Percentiles rank a stretch among this genome's conserved stretches.
These are phyloP conservation scores for Notoglanidium macrostoma DNA, from an alignment of 2,797 vertebrate species.

Conservation along the genomic window DNA sequence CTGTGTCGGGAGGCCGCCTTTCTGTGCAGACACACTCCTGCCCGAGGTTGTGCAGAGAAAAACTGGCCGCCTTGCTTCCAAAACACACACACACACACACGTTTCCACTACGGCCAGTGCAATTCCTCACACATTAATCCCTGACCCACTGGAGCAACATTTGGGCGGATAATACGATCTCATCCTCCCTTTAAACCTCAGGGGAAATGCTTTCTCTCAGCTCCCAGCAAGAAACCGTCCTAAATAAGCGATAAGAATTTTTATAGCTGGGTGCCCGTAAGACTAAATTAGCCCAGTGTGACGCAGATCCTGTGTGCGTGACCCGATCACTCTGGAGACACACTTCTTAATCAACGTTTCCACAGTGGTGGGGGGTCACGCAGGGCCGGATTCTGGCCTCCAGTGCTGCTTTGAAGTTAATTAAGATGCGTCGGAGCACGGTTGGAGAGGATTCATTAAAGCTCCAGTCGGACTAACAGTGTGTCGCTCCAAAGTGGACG, in stretches of 20 bases:
- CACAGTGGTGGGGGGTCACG: slow-evolving; percentile 74
- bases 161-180: slow-evolving; percentile 40
- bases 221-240: slow-evolving; percentile 30
- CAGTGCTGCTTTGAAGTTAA: slow-evolving; percentile 79
- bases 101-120: slow-evolving; percentile 30
- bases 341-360: slow-evolving; percentile 80
- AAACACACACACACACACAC: slow-evolving; percentile 39
- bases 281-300: slow-evolving; percentile 51
- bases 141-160: slow-evolving; percentile 48
- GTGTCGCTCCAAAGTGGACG: slow-evolving; percentile 63
- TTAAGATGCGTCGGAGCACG: slow-evolving; percentile 80
- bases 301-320: slow-evolving; percentile 46
- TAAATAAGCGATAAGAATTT: slow-evolving; percentile 38
- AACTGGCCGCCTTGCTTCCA: slow-evolving; percentile 60
- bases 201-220: slow-evolving; percentile 18
- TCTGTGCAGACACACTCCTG: slow-evolving; percentile 71
- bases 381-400: slow-evolving; percentile 70
- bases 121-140: slow-evolving; percentile 51
- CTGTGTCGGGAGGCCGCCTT: slow-evolving; percentile 74
- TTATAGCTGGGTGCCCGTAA: slow-evolving; percentile 27
- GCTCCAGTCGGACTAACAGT: slow-evolving; percentile 70
- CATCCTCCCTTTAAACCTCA: slow-evolving; percentile 26
- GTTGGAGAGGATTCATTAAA: slow-evolving; percentile 77
- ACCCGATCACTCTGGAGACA: slow-evolving; percentile 60
- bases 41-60: slow-evolving; percentile 63